These are phyloP conservation scores for Arbacia lixula DNA, from an alignment of 53 echinoderm and acorn worm species.

Conservation along the genomic window DNA sequence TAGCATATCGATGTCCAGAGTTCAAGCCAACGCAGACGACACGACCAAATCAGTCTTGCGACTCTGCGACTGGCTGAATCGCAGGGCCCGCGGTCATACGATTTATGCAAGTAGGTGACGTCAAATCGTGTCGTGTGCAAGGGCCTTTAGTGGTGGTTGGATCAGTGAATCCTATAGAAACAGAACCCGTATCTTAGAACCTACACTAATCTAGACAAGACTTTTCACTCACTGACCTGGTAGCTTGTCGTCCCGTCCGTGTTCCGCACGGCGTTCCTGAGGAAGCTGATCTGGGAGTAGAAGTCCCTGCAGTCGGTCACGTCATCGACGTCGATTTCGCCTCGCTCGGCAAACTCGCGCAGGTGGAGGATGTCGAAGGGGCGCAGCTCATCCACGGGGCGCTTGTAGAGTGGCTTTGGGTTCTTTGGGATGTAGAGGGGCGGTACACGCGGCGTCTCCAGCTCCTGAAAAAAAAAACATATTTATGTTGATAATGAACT, in stretches of 20 bases:
- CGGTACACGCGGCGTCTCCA: slow-evolving; percentile 55
- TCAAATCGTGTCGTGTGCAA: no score
- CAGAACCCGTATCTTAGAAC: no score
- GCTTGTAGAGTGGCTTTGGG: slow-evolving; percentile 74
- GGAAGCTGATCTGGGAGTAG: slow-evolving; percentile 79
- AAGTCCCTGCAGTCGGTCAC: slow-evolving; percentile 46
- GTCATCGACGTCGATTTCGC: slow-evolving; percentile 18
- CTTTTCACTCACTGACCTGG: slow-evolving; percentile 57
- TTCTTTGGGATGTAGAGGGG: slow-evolving; percentile 74
- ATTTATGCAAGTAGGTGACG: no score
- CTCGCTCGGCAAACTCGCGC: slow-evolving; percentile 25
- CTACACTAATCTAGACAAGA: no score
- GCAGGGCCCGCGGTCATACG: no score
- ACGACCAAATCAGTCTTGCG: no score
- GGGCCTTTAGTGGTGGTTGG: no score
- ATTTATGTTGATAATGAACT: neutral
- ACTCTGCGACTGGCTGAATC: no score
- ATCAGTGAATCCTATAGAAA: no score
- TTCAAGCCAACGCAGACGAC: no score
- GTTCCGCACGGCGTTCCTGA: slow-evolving; percentile 90
- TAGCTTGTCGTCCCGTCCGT: slow-evolving; percentile 85
- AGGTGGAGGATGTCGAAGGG: slow-evolving; percentile 74
- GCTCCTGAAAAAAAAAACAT: slow-evolving; percentile 40
- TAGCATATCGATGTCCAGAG: no score
- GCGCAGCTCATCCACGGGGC: slow-evolving; percentile 56